These are phyloP conservation scores for Bombus superbus DNA, from an alignment of 1,140 invertebrate species.

Conservation along the genomic window DNA sequence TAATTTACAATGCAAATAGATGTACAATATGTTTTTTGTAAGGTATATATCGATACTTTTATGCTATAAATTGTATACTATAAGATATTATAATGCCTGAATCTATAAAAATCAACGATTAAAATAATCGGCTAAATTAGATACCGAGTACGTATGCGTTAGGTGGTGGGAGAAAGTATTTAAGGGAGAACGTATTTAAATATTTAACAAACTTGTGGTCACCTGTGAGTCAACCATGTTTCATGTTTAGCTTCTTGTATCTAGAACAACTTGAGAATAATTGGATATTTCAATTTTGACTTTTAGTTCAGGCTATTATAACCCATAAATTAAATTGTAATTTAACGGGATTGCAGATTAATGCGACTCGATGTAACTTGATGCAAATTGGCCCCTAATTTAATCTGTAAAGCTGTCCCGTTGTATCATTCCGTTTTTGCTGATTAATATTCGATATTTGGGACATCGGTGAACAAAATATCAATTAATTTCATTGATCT, in stretches of 20 bases:
- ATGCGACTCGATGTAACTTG: not conserved
- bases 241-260: not conserved
- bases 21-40: no score
- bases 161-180: no score
- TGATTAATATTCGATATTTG: not conserved
- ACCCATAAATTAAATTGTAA: not conserved
- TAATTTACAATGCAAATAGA: no score
- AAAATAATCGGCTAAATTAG: no score
- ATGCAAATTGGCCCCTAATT: constrained; percentile 7
- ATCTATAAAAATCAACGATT: no score
- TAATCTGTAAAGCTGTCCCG: not conserved
- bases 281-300: not conserved
- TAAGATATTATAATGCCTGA: no score
- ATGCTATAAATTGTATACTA: no score
- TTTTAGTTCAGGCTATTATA: not conserved
- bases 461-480: not conserved
- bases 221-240: not conserved
- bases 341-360: not conserved
- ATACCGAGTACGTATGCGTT: no score
- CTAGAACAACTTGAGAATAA: not conserved
- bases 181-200: no score
- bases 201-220: no score
- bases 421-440: not conserved
- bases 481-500: not conserved
- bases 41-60: no score